These are phyloP conservation scores for Drosophila villosipedis DNA, from an alignment of 2,888 invertebrate species.

Conservation along the genomic window DNA sequence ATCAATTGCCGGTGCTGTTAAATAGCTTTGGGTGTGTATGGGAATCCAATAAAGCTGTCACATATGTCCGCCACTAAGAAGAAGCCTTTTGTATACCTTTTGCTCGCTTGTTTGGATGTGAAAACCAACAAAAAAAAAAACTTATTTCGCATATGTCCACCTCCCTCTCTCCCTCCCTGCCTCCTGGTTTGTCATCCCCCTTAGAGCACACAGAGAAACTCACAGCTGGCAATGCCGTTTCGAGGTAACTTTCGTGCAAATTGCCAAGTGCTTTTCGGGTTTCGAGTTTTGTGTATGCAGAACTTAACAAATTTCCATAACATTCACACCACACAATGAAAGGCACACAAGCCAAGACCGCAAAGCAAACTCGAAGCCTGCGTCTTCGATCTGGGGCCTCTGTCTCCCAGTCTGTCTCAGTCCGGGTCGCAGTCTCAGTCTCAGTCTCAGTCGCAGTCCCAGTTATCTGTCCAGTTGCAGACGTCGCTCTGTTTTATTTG, in stretches of 20 bases:
- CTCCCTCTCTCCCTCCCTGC: not conserved
- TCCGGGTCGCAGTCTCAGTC: slow-evolving; percentile 18
- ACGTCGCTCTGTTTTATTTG: slow-evolving; percentile 75
- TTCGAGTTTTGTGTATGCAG: slow-evolving; percentile 69
- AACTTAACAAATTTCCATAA: slow-evolving; percentile 81
- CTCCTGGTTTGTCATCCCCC: not conserved
- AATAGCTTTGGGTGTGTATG: slow-evolving; percentile 68
- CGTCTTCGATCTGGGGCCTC: slow-evolving; percentile 55
- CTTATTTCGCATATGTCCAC: slow-evolving; percentile 55
- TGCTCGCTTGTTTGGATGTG: slow-evolving; percentile 71
- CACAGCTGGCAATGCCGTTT: slow-evolving; percentile 55
- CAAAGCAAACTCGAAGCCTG: slow-evolving; percentile 48
- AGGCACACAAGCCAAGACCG: slow-evolving; percentile 44
- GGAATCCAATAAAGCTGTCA: slow-evolving; percentile 78
- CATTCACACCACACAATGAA: slow-evolving; percentile 78
- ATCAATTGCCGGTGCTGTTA: slow-evolving; percentile 63
- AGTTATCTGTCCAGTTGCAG: slow-evolving; percentile 57
- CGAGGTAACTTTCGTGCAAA: slow-evolving; percentile 74
- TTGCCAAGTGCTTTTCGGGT: slow-evolving; percentile 67
- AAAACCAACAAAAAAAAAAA: slow-evolving; percentile 64
- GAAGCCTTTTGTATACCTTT: slow-evolving; percentile 63
- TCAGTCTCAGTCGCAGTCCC: slow-evolving; percentile 1
- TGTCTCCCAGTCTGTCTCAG: slow-evolving; percentile 10
- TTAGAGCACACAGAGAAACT: slow-evolving; percentile 1
- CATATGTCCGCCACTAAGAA: slow-evolving; percentile 66